Conservation (phyloP, 2,113 vertebrate genomes). For the Maccullochella peelii region DNA sequence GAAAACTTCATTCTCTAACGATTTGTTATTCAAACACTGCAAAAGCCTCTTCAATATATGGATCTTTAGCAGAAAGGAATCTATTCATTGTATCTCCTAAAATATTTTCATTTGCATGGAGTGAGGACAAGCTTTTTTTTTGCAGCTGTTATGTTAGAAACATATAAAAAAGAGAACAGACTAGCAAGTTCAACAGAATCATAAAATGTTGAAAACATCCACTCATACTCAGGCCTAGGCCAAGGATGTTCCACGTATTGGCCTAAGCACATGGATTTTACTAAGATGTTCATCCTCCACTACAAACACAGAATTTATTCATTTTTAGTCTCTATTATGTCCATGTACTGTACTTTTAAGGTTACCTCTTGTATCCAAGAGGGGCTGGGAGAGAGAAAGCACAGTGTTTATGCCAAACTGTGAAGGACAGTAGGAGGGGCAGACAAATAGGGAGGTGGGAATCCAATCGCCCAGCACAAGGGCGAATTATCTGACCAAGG, state of each 20-base stretch:
- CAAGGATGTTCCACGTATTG: constrained; percentile 33
- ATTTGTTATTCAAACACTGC: constrained; percentile 80
- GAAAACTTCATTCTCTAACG: constrained; percentile 81
- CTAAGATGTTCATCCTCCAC: constrained; percentile 7
- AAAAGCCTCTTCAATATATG: constrained; percentile 62
- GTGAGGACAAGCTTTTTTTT: constrained; percentile 20
- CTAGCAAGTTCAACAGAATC: constrained; percentile 23
- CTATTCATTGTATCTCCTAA: constrained; percentile 74
- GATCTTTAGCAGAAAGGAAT: constrained; percentile 75
- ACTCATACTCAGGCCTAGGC: constrained; percentile 30
- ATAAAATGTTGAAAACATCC: constrained; percentile 48
- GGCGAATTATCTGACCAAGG: constrained; percentile 83
- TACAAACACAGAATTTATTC: constrained; percentile 5
- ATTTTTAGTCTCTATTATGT: constrained; percentile 20
- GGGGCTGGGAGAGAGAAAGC: constrained; percentile 30
- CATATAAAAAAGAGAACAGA: constrained; percentile 14
- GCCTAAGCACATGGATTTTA: constrained; percentile 25
- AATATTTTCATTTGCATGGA: constrained; percentile 66
- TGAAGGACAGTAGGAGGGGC: constrained; percentile 80
- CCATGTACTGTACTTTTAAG: constrained; percentile 44
- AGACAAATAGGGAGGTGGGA: constrained; percentile 75
- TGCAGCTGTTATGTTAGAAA: constrained; percentile 36
- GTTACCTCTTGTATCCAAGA: constrained; percentile 55
- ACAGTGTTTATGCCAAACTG: constrained; percentile 72
- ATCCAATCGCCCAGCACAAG: constrained; percentile 79